Base-by-base conservation (phyloP, 30 jellyfish, hydroid and myxozoan genomes). In the Aurelia aurita complex sp. Pacific region DNA sequence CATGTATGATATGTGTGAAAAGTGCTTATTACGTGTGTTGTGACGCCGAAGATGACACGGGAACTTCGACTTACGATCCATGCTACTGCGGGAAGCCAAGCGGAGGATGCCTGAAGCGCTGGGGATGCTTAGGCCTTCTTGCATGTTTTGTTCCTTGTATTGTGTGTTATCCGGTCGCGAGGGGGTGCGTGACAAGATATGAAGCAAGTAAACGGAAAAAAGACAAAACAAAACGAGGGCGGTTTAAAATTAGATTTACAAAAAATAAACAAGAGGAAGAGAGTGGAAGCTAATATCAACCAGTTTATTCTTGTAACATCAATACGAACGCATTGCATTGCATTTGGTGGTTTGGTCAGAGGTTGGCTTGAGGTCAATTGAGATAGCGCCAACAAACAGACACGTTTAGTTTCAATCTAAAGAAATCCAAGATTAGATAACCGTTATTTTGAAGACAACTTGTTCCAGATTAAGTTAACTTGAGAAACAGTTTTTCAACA, bases 1-100 rank as follows among this genome's bases (percentile, higher is more conserved):
- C 93, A n/a, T 84, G 93, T 42, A 82, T 82, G 92, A 33, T 82
- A 23, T 82, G 92, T 65, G 92, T 82, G 77, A 82, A 82, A 71
- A 82, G 92, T 62, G 92, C 86, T 2, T 82, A 73, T 51, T 82
- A 82, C 54, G 43, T 82, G 13, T 82, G 85, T 54, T 61, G 74
- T 42, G 92, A 82, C 55, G 85, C 63, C n/a, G 92, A 82, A 57
- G 92, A 82, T 52, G 92, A 82, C 51, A 82, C 92, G 11, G 92
- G 92, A 42, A 72, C 82, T 16, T 54, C 62, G 54, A 35, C 34
- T 18, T 82, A 82, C 69, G 83, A 82, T 55, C 92, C 92, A 17
- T 82, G 92, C 16, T 82, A 50, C 65, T 82, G 92, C 55, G 68
- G 92, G 16, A 23, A 70, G 67, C 92, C 92, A 23, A 82, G 92